Evolutionary conservation across 1,140 invertebrate genomes (phyloP).

Genomic region (Drosophila teissieri): DNA sequence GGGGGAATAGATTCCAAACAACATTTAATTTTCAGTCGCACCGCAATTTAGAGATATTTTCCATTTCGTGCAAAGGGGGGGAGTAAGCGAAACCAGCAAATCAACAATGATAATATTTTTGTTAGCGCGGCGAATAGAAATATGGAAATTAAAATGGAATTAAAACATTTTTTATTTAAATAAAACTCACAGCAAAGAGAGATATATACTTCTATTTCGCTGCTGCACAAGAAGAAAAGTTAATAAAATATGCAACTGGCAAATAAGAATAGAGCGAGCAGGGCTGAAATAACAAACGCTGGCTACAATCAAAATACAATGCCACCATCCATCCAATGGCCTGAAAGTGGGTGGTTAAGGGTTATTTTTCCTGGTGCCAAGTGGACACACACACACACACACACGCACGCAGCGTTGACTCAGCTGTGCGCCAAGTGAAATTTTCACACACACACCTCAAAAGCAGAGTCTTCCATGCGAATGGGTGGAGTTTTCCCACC

Average conservation of each 20-base stretch:
- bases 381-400: neutral
- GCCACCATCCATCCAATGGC: conserved; percentile 1
- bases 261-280: conserved; percentile 15
- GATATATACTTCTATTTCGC: conserved; percentile 9
- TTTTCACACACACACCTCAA: conserved; percentile 45
- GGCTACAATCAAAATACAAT: conserved; percentile 49
- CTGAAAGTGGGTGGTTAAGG: neutral
- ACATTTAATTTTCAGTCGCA: conserved; percentile 11
- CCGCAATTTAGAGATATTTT: conserved; percentile 13
- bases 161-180: conserved; percentile 40
- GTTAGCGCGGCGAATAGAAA: conserved; percentile 24
- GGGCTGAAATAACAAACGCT: conserved; percentile 49
- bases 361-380: neutral
- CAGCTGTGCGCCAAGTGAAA: conserved; percentile 53
- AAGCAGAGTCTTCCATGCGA: too few relatives aligned
- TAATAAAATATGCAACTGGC: conserved; percentile 57
- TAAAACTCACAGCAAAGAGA: conserved; percentile 1
- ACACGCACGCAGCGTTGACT: conserved; percentile 32
- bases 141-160: conserved; percentile 63
- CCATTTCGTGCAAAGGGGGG: neutral
- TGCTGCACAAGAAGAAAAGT: conserved; percentile 13
- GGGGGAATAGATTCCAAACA: neutral
- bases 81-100: conserved; percentile 2
- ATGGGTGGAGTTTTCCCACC: neutral
- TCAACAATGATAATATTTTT: conserved; percentile 50